These are phyloP conservation scores for Anniella stebbinsi DNA, from an alignment of 2,797 vertebrate genomes.

Conservation along the genomic window DNA sequence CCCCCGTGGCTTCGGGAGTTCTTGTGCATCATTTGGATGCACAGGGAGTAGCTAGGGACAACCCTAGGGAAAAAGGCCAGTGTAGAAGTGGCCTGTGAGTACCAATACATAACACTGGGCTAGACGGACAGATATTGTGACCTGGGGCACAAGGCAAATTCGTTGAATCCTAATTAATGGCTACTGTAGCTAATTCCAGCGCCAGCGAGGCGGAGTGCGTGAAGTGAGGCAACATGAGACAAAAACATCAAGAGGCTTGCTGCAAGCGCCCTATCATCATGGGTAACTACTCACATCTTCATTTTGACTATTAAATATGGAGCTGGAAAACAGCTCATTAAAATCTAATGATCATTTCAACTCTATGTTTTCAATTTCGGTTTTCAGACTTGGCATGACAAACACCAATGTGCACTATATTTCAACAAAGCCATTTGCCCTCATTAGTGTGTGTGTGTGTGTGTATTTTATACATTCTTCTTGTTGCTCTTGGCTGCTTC, in stretches of 20 bases:
- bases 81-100: no score
- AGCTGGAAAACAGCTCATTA: slow-evolving; percentile 28
- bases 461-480: neutral
- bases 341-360: slow-evolving; percentile 11
- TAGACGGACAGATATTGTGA: neutral
- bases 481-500: neutral
- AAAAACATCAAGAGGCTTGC: neutral
- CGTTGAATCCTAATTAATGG: neutral
- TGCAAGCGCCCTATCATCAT: neutral
- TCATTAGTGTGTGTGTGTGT: neutral
- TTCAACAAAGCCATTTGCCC: neutral
- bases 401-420: neutral
- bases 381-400: neutral
- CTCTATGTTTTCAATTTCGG: slow-evolving; percentile 1
- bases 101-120: neutral
- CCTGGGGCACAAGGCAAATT: neutral
- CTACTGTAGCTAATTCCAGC: neutral
- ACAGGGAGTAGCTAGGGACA: no score
- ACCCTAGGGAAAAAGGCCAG: no score
- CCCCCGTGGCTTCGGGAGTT: no score
- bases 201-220: no score
- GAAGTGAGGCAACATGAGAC: neutral
- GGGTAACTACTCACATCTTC: neutral
- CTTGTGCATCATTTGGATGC: no score
- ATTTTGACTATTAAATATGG: neutral